These are phyloP conservation scores for Phalacrocorax pelagicus DNA, from an alignment of 2,113 vertebrate genomes.

Conservation along the genomic window DNA sequence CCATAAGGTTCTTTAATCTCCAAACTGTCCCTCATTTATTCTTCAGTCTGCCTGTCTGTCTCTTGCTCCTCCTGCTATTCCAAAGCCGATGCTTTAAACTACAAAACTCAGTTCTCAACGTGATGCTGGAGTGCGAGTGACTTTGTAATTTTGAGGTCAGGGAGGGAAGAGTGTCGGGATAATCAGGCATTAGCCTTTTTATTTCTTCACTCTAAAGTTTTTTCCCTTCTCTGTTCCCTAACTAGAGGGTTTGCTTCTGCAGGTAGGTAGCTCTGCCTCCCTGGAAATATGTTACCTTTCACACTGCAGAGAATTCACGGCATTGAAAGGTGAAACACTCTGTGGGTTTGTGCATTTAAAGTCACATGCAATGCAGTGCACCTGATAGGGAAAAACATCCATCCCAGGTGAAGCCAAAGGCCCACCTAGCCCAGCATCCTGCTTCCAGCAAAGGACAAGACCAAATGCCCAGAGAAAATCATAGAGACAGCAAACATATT, in stretches of 20 bases:
- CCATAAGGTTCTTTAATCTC: background rate
- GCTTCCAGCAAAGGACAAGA: background rate
- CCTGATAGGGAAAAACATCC: background rate
- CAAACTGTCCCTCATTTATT: background rate
- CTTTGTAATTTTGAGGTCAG: background rate
- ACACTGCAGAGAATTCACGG: background rate
- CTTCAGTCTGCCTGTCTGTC: background rate
- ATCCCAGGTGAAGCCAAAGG: background rate
- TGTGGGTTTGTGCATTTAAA: background rate
- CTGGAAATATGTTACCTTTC: background rate
- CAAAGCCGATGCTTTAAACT: background rate
- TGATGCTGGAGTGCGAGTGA: background rate
- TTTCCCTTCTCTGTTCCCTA: background rate
- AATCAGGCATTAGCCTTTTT: background rate
- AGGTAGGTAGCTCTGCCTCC: background rate
- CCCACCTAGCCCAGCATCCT: background rate
- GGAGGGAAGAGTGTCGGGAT: background rate
- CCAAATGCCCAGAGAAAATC: background rate
- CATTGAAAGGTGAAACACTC: fast-evolving
- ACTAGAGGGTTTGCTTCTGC: background rate
- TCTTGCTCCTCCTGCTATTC: background rate
- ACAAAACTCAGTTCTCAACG: background rate
- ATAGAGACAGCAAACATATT: background rate
- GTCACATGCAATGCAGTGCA: background rate
- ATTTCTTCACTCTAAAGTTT: background rate